A percentile compares a stretch with the other conserved stretches of the same genome.
phyloP scores from a whole-genome alignment of 1,140 invertebrate species.

The Cydia amplana region DNA sequence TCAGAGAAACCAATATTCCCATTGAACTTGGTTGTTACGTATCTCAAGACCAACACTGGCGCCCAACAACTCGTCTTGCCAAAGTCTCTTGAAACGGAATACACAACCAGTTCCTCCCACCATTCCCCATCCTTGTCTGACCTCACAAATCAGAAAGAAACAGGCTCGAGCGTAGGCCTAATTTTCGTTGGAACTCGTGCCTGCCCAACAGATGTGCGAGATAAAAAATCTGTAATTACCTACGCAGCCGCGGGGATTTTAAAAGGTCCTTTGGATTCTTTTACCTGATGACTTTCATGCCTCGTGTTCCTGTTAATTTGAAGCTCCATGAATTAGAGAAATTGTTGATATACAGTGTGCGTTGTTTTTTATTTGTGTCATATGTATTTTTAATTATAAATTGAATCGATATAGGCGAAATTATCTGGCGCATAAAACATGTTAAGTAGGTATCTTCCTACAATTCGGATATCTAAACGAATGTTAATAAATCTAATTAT shows the following conservation, averaged over 20 bases:
- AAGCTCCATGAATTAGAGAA: background rate
- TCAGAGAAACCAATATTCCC: background rate
- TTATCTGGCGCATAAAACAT: no score
- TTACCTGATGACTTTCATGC: constrained; percentile 7
- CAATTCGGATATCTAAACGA: no score
- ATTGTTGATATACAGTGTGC: background rate
- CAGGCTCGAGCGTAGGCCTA: background rate
- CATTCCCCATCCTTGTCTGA: background rate
- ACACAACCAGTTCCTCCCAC: background rate
- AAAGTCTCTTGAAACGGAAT: background rate
- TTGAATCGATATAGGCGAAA: no score
- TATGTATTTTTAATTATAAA: no score
- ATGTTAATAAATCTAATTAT: no score
- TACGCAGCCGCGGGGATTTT: constrained; percentile 3
- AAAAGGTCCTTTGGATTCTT: constrained; percentile 7
- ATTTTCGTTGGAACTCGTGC: constrained; percentile 16
- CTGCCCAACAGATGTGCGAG: background rate
- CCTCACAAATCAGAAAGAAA: background rate
- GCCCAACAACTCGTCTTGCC: background rate
- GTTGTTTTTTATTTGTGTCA: no score
- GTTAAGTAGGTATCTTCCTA: no score
- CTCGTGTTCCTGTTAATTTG: background rate
- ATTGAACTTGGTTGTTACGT: background rate
- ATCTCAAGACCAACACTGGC: background rate
- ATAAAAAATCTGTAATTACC: constrained; percentile 16